phyloP scores from a whole-genome alignment of 2,888 invertebrate genomes.

The Caenorhabditis wallacei region DNA sequence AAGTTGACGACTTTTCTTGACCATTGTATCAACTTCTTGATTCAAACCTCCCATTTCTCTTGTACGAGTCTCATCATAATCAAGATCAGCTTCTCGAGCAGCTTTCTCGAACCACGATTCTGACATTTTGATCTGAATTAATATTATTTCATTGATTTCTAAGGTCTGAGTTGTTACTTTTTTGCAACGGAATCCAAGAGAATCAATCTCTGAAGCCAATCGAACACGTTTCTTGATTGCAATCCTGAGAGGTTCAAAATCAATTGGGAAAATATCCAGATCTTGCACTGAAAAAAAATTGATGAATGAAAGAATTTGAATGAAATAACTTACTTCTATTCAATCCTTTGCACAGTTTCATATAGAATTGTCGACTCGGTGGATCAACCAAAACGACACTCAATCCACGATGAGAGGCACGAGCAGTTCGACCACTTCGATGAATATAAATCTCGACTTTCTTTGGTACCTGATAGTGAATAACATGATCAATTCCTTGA shows the following conservation, averaged over 20 bases:
- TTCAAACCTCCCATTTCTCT: constrained; percentile 62
- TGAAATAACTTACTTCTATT: constrained; percentile 89
- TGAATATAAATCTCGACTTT: constrained; percentile 97
- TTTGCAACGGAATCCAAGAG: constrained; percentile 87
- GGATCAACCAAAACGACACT: constrained; percentile 95
- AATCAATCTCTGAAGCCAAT: constrained; percentile 90
- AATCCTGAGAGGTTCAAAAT: constrained; percentile 85
- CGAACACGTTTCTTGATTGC: constrained; percentile 87
- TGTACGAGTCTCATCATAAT: constrained; percentile 87
- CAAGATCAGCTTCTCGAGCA: constrained; percentile 91
- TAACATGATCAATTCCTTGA: constrained; percentile 93
- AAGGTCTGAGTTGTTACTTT: too few species aligned
- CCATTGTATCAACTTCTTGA: constrained; percentile 60
- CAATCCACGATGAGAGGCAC: constrained; percentile 92
- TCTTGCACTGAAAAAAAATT: constrained; percentile 66
- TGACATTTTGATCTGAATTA: constrained; percentile 80
- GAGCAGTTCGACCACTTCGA: constrained; percentile 95
- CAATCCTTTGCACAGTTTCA: constrained; percentile 90
- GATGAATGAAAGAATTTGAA: neutral
- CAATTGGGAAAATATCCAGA: constrained; percentile 91
- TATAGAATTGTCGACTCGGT: constrained; percentile 89
- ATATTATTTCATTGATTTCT: too few species aligned
- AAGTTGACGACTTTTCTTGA: constrained; percentile 42
- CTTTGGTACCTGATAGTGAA: constrained; percentile 96
- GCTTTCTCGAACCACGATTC: constrained; percentile 92